Percentiles rank a stretch among this genome's conserved stretches.
Evolutionary conservation across 2,888 invertebrate genomes (phyloP).

Genomic region (Podotricha telesiphe): DNA sequence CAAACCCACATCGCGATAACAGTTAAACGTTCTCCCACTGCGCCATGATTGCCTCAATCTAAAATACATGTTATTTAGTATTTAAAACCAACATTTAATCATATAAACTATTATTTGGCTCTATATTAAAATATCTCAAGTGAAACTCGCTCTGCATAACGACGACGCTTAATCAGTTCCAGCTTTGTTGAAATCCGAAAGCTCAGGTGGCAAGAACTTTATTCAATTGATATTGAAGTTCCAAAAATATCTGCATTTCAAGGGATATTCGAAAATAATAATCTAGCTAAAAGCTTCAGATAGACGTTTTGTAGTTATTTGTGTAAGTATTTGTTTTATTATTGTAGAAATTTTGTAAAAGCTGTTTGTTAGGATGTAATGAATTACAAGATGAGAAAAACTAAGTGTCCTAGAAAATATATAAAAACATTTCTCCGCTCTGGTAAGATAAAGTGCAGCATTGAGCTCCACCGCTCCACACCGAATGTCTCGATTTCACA

Average conservation of each 20-base stretch:
- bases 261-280: neutral
- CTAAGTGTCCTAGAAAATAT: too few relatives aligned
- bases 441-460: too few relatives aligned
- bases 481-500: too few relatives aligned
- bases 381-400: neutral
- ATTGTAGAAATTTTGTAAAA: neutral
- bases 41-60: too few relatives aligned
- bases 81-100: too few relatives aligned
- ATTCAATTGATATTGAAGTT: neutral
- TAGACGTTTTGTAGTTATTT: neutral
- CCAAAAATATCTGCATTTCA: constrained; percentile 23
- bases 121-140: neutral
- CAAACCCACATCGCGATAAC: too few relatives aligned
- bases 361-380: neutral
- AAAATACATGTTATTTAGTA: too few relatives aligned
- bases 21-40: too few relatives aligned
- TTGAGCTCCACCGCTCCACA: too few relatives aligned
- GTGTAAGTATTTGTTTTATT: neutral
- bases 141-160: neutral
- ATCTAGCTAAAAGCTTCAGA: neutral
- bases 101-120: neutral
- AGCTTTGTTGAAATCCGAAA: neutral
- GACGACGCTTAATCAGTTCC: neutral
- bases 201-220: constrained; percentile 20
- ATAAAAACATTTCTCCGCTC: too few relatives aligned